Evolutionary conservation across 2,888 invertebrate genomes (phyloP), one percentile per base, ranked within the genome.

Genomic region (Pyralis farinalis): DNA sequence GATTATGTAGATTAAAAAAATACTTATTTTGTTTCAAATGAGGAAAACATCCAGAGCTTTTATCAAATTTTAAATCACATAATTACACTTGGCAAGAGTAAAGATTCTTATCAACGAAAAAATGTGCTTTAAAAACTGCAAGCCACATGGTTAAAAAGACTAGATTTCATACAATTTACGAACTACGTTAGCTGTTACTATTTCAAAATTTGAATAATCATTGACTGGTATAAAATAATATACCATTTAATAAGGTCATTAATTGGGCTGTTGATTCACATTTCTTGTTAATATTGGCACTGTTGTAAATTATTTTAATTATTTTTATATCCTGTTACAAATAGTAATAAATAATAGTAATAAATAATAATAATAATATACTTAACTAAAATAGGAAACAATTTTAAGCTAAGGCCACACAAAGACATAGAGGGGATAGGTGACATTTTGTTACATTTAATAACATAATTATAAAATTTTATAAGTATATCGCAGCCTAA

Each of bases 341-440:
- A 16, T 39, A 40, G 34, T 40, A 39, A 44, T n/a, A n/a, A n/a
- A n/a, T n/a, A n/a, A n/a, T n/a, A n/a, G n/a, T n/a, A n/a, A n/a
- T n/a, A n/a, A n/a, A n/a, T n/a, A n/a, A n/a, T n/a, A n/a, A n/a
- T 16, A 16, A 16, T 45, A 30, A 36, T 37, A 35, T 43, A 49
- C 43, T 43, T 44, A 48, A 53, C 48, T 44, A 45, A 55, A 47
- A 53, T 43, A 79, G 80, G 80, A 77, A 76, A 78, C 72, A 49
- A 58, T 56, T 52, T 49, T 7, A 25, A 25, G 25, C 25, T 46
- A 47, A 79, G 79, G 77, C 78, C 78, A 58, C 25, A 4, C 2
- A n/a, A n/a, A n/a, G 5, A 25, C 25, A 25, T 4, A 25, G 4
- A 21, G 21, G 3, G 7, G 21, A 7, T 21, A 21, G 21, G 21